phyloP scores from a whole-genome alignment of 1,140 invertebrate genomes.

The Megalonaias nervosa region DNA sequence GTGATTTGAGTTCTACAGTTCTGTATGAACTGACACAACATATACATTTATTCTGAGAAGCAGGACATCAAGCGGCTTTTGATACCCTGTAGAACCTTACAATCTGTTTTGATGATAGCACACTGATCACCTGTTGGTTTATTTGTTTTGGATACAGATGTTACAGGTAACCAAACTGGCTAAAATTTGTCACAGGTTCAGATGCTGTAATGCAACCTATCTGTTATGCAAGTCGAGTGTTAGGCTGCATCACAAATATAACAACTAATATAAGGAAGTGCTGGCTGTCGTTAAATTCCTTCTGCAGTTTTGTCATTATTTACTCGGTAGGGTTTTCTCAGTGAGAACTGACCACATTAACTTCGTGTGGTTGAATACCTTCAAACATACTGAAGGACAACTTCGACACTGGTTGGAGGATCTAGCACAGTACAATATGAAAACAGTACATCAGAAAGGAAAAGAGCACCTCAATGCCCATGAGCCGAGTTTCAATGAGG shows the following conservation, averaged over 20 bases:
- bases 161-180: no score
- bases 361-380: slow-evolving; percentile 36
- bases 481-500: no score
- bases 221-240: not conserved
- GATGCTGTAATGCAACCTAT: no score
- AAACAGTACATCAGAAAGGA: slow-evolving; percentile 34
- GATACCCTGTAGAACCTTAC: no score
- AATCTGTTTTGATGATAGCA: no score
- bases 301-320: slow-evolving; percentile 37
- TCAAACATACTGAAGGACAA: slow-evolving; percentile 34
- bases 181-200: no score
- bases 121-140: no score
- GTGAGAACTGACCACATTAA: slow-evolving; percentile 46
- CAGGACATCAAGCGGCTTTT: no score
- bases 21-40: no score
- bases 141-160: no score
- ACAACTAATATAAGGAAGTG: slow-evolving; percentile 7
- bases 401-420: slow-evolving; percentile 51
- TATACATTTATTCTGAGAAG: no score
- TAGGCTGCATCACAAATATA: slow-evolving; percentile 6
- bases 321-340: slow-evolving; percentile 38
- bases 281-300: slow-evolving; percentile 38
- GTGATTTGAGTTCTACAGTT: no score
- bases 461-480: slow-evolving; percentile 30
- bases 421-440: slow-evolving; percentile 37